Conservation (phyloP, 1,140 invertebrate species). For the Vollenhovia emeryi region DNA sequence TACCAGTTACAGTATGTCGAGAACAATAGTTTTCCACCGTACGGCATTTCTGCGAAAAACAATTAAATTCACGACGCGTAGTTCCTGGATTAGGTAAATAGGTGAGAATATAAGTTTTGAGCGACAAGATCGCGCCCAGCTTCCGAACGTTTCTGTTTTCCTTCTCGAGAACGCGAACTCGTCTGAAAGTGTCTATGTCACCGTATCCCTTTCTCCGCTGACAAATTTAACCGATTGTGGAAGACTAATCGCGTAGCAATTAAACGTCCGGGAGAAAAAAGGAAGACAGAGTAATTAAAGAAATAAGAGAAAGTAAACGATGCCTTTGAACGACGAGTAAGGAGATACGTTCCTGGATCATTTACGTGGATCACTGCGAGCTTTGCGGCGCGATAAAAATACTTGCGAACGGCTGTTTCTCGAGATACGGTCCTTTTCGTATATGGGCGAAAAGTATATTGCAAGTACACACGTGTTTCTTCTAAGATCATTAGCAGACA, state of each 20-base stretch:
- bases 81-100: conserved; percentile 52
- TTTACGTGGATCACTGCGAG: conserved; percentile 62
- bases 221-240: conserved; percentile 65
- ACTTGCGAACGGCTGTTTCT: conserved; percentile 48
- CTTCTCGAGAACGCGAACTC: conserved; percentile 52
- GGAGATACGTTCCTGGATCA: conserved; percentile 62
- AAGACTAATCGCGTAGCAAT: conserved; percentile 64
- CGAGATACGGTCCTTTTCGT: conserved; percentile 17
- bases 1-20: not conserved
- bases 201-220: conserved; percentile 52
- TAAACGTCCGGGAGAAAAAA: conserved; percentile 60
- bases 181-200: conserved; percentile 51
- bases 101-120: conserved; percentile 47
- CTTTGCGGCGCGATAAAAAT: conserved; percentile 65
- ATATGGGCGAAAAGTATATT: conserved; percentile 30
- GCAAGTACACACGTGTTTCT: conserved; percentile 41
- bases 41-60: conserved; percentile 17
- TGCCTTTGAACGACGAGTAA: conserved; percentile 58
- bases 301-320: conserved; percentile 70
- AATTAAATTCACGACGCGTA: conserved; percentile 17
- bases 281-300: conserved; percentile 63
- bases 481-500: conserved; percentile 20
- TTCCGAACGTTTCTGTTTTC: conserved; percentile 64
- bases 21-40: conserved; percentile 1
- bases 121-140: conserved; percentile 44